These are phyloP conservation scores for Cryptophagus acutangulus DNA, from an alignment of 2,888 invertebrate species.

Conservation along the genomic window DNA sequence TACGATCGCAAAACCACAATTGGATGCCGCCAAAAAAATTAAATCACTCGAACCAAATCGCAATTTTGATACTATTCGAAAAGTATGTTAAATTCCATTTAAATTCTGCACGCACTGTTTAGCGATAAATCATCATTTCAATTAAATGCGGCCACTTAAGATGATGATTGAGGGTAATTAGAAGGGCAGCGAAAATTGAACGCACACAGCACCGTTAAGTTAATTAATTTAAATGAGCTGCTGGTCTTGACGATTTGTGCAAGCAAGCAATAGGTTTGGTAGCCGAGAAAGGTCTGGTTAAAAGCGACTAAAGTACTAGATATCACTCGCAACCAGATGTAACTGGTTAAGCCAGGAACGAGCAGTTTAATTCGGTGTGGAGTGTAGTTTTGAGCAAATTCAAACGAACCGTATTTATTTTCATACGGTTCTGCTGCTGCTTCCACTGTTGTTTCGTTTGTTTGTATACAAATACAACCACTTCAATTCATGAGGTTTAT, in stretches of 20 bases:
- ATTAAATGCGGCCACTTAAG: not conserved
- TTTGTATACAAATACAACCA: not conserved
- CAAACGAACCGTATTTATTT: conserved; percentile 3
- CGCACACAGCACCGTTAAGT: too few relatives aligned
- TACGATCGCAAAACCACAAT: too few relatives aligned
- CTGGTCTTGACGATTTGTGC: too few relatives aligned
- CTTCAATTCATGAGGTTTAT: too few relatives aligned
- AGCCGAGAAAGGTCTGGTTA: conserved; percentile 34
- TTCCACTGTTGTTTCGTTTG: too few relatives aligned
- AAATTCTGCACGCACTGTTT: conserved; percentile 8
- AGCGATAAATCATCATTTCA: conserved; percentile 30
- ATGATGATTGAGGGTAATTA: too few relatives aligned
- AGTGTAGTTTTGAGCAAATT: conserved; percentile 30
- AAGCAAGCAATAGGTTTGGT: conserved; percentile 1
- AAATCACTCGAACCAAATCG: not conserved
- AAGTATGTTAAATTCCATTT: conserved; percentile 31
- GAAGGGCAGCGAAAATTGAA: too few relatives aligned
- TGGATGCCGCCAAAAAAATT: not conserved
- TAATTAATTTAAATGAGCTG: too few relatives aligned
- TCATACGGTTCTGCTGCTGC: too few relatives aligned
- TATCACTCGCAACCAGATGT: conserved; percentile 41
- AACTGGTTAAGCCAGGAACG: conserved; percentile 46
- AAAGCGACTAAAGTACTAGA: conserved; percentile 37
- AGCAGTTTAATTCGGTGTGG: conserved; percentile 45
- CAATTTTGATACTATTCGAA: conserved; percentile 13